A percentile compares a stretch with the other conserved stretches of the same genome.
Conservation (phyloP, 2,797 vertebrate species). For the Tamandua tetradactyla region DNA sequence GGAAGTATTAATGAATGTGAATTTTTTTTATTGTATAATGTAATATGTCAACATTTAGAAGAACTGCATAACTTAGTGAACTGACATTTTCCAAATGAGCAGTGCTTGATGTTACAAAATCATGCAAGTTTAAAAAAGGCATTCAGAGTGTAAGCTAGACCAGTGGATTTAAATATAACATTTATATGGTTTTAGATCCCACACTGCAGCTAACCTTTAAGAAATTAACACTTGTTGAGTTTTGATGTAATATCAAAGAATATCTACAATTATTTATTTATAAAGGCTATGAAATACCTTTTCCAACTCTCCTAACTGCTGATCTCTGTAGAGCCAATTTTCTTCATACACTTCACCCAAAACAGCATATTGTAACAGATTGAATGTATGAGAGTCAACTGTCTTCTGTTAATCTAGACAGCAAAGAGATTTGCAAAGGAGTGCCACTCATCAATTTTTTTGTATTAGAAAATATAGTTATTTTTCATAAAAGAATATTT, state of each 20-base stretch:
- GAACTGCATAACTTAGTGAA: background rate
- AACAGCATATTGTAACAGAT: background rate
- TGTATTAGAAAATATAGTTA: background rate
- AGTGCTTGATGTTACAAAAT: background rate
- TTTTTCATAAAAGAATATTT: constrained; percentile 16
- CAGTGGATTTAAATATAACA: constrained; percentile 4
- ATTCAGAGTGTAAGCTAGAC: background rate
- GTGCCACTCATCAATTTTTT: background rate
- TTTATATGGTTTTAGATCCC: background rate
- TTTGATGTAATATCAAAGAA: constrained; percentile 7
- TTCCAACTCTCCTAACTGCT: background rate
- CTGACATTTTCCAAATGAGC: background rate
- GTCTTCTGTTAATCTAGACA: background rate
- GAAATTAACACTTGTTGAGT: background rate
- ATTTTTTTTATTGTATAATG: background rate
- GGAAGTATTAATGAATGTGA: background rate
- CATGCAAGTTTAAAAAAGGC: background rate
- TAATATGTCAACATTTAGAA: background rate
- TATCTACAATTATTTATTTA: background rate
- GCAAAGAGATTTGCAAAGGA: background rate
- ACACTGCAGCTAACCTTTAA: background rate
- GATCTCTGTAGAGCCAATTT: background rate
- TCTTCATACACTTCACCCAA: background rate
- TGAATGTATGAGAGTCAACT: background rate
- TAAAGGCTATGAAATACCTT: background rate